A percentile compares a stretch with the other conserved stretches of the same genome.
Conservation (phyloP, 1,140 invertebrate species). For the Lasioglossum albipes region DNA sequence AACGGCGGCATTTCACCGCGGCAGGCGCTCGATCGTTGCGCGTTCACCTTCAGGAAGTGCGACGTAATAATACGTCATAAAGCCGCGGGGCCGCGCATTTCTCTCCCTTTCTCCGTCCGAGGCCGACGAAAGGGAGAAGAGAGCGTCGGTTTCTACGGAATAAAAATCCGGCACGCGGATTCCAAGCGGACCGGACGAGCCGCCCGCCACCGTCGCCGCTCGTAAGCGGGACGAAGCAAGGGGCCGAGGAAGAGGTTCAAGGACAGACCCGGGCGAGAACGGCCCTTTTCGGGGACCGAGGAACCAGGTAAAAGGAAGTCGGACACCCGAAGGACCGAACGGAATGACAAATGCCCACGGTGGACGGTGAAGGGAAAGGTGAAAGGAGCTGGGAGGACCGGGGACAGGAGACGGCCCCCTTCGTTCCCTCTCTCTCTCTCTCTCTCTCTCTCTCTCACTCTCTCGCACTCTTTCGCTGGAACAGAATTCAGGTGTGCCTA, state of each 20-base stretch:
- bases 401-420: conserved; percentile 18
- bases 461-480: neutral
- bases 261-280: conserved; percentile 63
- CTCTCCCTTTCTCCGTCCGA: conserved; percentile 13
- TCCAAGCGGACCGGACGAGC: neutral
- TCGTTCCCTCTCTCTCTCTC: too few relatives aligned
- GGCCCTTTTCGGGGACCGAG: conserved; percentile 64
- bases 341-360: conserved; percentile 74
- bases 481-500: conserved; percentile 50
- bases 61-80: conserved; percentile 34
- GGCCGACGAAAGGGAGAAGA: conserved; percentile 4
- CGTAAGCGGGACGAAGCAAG: neutral
- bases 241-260: conserved; percentile 50
- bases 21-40: neutral
- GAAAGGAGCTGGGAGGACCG: conserved; percentile 29
- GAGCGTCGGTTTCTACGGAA: conserved; percentile 4
- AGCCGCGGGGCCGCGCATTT: conserved; percentile 14
- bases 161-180: conserved; percentile 17
- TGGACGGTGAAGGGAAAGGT: conserved; percentile 71
- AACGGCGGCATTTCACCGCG: neutral
- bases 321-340: conserved; percentile 65
- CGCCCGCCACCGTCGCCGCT: too few relatives aligned
- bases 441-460: too few relatives aligned
- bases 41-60: conserved; percentile 8
- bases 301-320: conserved; percentile 75